Base-by-base conservation (phyloP, 1,140 invertebrate genomes). In the Pachypeltis micranthus region DNA sequence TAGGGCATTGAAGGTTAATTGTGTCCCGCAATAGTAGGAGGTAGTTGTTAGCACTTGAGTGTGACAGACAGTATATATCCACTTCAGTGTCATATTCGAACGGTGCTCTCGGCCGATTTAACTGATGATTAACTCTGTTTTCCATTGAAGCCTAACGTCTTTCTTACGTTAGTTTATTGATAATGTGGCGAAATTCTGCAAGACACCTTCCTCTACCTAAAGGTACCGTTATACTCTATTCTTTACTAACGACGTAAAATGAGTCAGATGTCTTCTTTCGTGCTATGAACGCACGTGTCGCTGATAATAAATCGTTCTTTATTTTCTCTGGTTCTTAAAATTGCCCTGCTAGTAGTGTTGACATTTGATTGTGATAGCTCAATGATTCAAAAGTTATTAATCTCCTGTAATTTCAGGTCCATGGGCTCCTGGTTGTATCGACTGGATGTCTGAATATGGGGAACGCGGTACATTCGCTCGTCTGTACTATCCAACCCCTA, bases 401-500 rank as follows among this genome's bases (percentile, higher is more conserved):
- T 24, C 34, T 63, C 70, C 4, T 21, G 47, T 51, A 51, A 10
- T 51, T 75, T 58, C 58, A 79, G 77, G 77, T 39, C 71, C 70
- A 14, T 75, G 68, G 65, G 67, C 74, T 16, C 74, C 75, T 62
- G 75, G 75, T 59, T 75, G 73, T 63, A 60, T 72, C 19, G 77
- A 79, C 67, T 65, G 78, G 1, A 77, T 78, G 75, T 68, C 74
- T 25, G 73, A 70, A 39, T 78, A 73, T 68, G 67, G 69, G 1
- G 64, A 69, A 62, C 66, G 73, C 23, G 73, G 74, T 3, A 67
- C 72, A 51, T 77, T 79, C 64, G 57, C 77, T 19, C 68, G 76
- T 29, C 39, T 79, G 1, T 75, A 75, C 67, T 79, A 79, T 68
- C 77, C 77, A 23, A 74, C 76, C 27, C 10, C 62, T 14, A 4